Percentiles rank a stretch among this genome's conserved stretches.
phyloP scores from a whole-genome alignment of 2,113 vertebrate genomes.

The Furnarius figulus region DNA sequence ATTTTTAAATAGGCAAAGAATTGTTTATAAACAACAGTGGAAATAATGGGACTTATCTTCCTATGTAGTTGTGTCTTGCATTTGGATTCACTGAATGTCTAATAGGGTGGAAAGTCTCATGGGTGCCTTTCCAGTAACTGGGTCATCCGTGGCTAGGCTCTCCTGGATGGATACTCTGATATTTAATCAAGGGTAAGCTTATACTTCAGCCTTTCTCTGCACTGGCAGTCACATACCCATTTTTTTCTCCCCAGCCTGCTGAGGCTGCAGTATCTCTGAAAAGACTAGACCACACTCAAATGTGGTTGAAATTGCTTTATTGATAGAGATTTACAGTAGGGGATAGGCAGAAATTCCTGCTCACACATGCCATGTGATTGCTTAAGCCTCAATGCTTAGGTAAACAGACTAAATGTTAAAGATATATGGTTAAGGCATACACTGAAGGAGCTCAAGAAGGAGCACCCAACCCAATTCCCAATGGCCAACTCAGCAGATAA shows the following conservation, averaged over 20 bases:
- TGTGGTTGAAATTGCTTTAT: background rate
- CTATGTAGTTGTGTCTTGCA: background rate
- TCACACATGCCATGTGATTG: background rate
- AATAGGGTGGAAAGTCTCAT: background rate
- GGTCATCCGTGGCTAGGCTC: background rate
- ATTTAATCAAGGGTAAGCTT: background rate
- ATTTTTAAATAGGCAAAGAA: background rate
- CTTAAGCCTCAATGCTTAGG: background rate
- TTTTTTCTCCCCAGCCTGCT: background rate
- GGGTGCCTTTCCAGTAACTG: background rate
- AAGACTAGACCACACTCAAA: background rate
- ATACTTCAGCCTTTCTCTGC: background rate
- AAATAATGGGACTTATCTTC: background rate
- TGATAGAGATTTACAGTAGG: background rate
- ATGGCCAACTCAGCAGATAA: accelerated
- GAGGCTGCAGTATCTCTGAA: background rate
- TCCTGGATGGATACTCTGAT: background rate
- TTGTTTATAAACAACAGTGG: background rate
- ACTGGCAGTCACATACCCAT: background rate
- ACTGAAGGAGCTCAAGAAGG: background rate
- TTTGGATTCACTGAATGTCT: background rate
- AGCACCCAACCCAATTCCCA: background rate
- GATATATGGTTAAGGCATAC: background rate
- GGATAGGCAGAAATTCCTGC: background rate
- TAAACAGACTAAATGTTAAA: background rate